Evolutionary conservation across 2,113 vertebrate genomes (phyloP).

Genomic region (Centropristis striata): DNA sequence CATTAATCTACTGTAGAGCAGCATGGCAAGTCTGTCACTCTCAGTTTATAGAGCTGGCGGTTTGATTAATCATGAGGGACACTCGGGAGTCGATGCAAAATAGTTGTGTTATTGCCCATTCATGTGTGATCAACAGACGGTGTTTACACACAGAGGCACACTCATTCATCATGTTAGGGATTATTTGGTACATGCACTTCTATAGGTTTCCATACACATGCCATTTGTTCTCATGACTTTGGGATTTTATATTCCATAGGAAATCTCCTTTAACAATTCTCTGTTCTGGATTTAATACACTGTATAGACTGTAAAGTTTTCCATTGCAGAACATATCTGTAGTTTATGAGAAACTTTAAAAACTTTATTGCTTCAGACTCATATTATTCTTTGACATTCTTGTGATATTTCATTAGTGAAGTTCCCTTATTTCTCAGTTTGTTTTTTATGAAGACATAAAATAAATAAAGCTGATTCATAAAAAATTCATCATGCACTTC

Average conservation of each 20-base stretch:
- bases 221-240: neutral
- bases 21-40: neutral
- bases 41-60: conserved; percentile 12
- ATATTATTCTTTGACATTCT: neutral
- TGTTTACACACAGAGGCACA: conserved; percentile 15
- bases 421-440: neutral
- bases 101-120: conserved; percentile 15
- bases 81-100: conserved; percentile 25
- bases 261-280: neutral
- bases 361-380: neutral
- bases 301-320: neutral
- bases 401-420: too few relatives aligned
- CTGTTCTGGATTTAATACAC: neutral
- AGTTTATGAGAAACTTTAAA: neutral
- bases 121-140: conserved; percentile 13
- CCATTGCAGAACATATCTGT: neutral
- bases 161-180: conserved; percentile 29
- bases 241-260: neutral
- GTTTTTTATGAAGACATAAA: neutral
- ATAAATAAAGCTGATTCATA: too few relatives aligned
- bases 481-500: too few relatives aligned
- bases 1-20: conserved; percentile 26
- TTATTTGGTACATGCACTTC: neutral
- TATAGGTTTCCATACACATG: neutral
- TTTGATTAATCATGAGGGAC: conserved; percentile 33